Percentiles rank a stretch among this genome's conserved stretches.
Conservation (phyloP, 1,140 invertebrate species). For the Pogonomyrmex barbatus region DNA sequence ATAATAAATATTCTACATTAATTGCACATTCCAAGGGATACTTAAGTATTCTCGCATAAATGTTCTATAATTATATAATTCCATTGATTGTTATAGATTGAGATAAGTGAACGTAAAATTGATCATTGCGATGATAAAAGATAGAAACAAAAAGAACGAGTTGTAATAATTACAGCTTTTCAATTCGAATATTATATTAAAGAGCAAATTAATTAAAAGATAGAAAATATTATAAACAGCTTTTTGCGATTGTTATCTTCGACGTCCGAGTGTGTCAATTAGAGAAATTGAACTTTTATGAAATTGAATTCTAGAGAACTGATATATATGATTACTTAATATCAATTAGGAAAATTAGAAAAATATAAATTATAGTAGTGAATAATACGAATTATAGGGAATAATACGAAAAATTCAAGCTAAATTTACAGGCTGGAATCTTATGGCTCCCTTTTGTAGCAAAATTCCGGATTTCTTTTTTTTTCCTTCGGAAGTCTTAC, state of each 20-base stretch:
- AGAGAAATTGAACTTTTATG: neutral
- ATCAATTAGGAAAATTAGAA: neutral
- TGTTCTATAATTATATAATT: neutral
- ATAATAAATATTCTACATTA: no score
- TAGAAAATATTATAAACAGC: neutral
- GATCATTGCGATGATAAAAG: neutral
- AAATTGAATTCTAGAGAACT: neutral
- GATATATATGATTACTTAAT: neutral
- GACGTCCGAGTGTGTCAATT: neutral
- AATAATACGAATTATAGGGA: neutral
- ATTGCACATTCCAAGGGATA: no score
- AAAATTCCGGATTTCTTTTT: neutral
- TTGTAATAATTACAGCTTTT: neutral
- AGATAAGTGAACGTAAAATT: neutral
- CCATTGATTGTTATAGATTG: neutral
- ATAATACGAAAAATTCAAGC: neutral
- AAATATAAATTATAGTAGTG: neutral
- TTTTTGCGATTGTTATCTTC: neutral
- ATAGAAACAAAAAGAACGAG: neutral
- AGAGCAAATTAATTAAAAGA: neutral
- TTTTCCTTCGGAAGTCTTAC: slow-evolving; percentile 83
- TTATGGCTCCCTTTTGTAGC: neutral
- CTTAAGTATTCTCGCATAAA: neutral
- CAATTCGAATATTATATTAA: neutral
- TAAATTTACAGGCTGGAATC: neutral